These are phyloP conservation scores for Apamea anceps DNA, from an alignment of 2,888 invertebrate genomes.

Conservation along the genomic window DNA sequence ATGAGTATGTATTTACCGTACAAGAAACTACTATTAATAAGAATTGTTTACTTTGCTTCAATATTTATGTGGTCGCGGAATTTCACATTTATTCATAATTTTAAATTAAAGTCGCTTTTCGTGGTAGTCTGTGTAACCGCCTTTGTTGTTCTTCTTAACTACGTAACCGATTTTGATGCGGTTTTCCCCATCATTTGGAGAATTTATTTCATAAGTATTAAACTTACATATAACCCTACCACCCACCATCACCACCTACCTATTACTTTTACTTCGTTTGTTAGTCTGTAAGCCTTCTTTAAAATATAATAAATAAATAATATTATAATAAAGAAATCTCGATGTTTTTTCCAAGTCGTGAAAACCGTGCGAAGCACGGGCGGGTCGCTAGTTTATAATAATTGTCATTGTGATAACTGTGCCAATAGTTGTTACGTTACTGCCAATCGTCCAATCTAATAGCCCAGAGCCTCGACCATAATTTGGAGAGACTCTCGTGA, in stretches of 20 bases:
- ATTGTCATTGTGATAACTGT: not conserved
- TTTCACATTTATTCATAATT: not conserved
- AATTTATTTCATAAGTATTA: not conserved
- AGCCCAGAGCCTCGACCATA: conserved; percentile 8
- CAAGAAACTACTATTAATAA: not conserved
- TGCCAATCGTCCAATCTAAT: conserved; percentile 9
- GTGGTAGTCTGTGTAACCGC: not conserved
- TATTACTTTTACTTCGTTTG: no score
- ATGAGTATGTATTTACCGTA: not conserved
- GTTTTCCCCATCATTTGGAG: not conserved
- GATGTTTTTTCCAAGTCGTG: not conserved
- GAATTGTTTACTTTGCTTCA: not conserved
- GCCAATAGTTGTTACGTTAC: conserved; percentile 2
- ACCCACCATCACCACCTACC: no score
- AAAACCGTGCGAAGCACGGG: not conserved
- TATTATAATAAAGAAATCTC: not conserved
- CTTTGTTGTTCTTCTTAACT: no score
- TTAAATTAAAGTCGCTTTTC: not conserved
- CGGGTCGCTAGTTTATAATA: not conserved
- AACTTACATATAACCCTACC: no score
- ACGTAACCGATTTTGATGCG: not conserved
- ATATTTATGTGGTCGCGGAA: not conserved
- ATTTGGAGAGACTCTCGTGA: conserved; percentile 18
- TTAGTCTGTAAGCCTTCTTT: no score
- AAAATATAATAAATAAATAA: no score